Conservation (phyloP, 2,888 invertebrate species). For the Andrena marginata region DNA sequence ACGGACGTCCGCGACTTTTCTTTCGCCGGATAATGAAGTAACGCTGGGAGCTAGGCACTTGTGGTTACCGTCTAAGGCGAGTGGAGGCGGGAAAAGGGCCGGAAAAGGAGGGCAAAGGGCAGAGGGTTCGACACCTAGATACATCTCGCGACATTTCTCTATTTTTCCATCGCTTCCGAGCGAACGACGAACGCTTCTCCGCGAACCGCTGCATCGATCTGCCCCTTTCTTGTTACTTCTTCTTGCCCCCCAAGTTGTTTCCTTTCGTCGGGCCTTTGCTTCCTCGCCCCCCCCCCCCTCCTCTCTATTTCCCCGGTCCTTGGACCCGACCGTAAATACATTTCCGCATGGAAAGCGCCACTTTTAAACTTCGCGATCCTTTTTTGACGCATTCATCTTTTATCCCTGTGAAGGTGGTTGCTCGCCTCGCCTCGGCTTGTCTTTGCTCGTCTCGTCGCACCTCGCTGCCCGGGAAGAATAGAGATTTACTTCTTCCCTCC, state of each 20-base stretch:
- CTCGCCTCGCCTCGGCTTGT: constrained; percentile 12
- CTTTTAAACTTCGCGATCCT: constrained; percentile 59
- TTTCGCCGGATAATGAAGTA: constrained; percentile 65
- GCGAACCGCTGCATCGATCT: constrained; percentile 54
- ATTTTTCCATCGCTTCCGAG: constrained; percentile 51
- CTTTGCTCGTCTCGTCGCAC: constrained; percentile 6
- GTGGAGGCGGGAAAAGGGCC: constrained; percentile 23
- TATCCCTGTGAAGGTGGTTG: constrained; percentile 36
- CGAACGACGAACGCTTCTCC: constrained; percentile 54
- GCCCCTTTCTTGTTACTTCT: constrained; percentile 27
- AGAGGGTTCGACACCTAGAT: constrained; percentile 39
- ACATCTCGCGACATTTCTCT: constrained; percentile 45
- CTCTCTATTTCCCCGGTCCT: constrained; percentile 44
- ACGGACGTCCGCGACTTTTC: constrained; percentile 38
- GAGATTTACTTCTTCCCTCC: constrained; percentile 2
- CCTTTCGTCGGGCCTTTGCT: constrained; percentile 14
- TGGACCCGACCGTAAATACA: constrained; percentile 57
- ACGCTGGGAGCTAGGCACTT: constrained; percentile 61
- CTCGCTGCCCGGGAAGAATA: constrained; percentile 28
- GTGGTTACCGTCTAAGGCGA: constrained; percentile 39
- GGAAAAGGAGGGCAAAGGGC: constrained; percentile 46
- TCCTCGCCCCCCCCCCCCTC: neutral
- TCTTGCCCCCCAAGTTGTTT: constrained; percentile 8
- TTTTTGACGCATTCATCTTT: constrained; percentile 55
- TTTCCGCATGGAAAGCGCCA: constrained; percentile 61